phyloP scores from a whole-genome alignment of 2,113 vertebrate genomes.

The Microtus pennsylvanicus region DNA sequence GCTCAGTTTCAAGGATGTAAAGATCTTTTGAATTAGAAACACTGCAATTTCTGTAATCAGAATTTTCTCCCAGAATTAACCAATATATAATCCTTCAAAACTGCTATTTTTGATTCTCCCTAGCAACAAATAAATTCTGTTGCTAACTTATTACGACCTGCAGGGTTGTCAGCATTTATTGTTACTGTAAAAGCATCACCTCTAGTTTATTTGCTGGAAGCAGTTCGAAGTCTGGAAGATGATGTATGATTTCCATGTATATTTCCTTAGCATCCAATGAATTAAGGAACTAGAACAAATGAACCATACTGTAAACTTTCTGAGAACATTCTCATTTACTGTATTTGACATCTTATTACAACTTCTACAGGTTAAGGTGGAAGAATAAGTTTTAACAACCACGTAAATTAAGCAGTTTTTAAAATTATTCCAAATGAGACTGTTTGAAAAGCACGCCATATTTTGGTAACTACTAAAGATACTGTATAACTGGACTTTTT shows the following conservation, averaged over 20 bases:
- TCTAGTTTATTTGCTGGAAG: conserved; percentile 90
- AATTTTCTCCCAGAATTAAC: not conserved
- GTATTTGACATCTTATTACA: not conserved
- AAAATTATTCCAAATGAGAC: conserved; percentile 15
- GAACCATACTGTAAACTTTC: conserved; percentile 65
- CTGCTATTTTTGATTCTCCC: not conserved
- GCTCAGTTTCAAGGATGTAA: not conserved
- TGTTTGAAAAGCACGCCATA: not conserved
- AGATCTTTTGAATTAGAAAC: not conserved
- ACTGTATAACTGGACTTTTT: not conserved
- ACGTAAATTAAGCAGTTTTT: conserved; percentile 22
- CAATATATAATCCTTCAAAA: conserved; percentile 19
- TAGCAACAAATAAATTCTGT: not conserved
- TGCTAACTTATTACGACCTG: conserved; percentile 25
- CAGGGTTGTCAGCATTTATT: conserved; percentile 28
- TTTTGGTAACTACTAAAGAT: conserved; percentile 44
- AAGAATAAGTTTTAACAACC: conserved; percentile 15
- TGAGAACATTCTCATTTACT: conserved; percentile 3
- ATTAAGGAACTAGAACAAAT: conserved; percentile 91
- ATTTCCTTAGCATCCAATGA: conserved; percentile 96
- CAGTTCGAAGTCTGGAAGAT: conserved; percentile 93
- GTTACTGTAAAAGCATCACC: conserved; percentile 86
- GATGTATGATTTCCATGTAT: conserved; percentile 92
- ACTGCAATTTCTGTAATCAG: not conserved
- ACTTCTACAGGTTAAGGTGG: conserved; percentile 28